Evolutionary conservation across 2,888 invertebrate species (phyloP).

Genomic region (Eupithecia vulgata): DNA sequence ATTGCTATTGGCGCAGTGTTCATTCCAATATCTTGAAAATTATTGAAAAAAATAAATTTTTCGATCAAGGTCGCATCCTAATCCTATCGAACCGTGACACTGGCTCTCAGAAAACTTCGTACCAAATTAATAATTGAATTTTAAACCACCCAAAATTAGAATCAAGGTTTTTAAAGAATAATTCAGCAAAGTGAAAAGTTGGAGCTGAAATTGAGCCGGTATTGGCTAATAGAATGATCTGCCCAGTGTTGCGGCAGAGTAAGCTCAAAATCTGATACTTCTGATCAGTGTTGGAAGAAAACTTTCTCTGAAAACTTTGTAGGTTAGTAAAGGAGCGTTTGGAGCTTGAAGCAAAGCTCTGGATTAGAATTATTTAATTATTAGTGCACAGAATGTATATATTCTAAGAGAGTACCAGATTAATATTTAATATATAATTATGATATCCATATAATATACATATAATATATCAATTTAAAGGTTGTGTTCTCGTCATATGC

Average conservation of each 20-base stretch:
- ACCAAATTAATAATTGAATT: conserved; percentile 41
- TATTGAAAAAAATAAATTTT: background rate
- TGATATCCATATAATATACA: too few species aligned
- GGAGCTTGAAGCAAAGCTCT: too few species aligned
- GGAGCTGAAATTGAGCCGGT: conserved; percentile 9
- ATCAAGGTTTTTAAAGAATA: conserved; percentile 15
- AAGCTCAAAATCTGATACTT: background rate
- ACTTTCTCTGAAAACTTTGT: background rate
- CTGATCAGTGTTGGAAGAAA: background rate
- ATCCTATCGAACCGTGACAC: conserved; percentile 26
- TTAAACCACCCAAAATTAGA: conserved; percentile 32
- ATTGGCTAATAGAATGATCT: conserved; percentile 13
- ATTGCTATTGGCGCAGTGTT: background rate
- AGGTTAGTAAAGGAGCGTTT: background rate
- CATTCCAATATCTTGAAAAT: background rate
- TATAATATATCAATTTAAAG: too few species aligned
- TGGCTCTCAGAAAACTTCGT: conserved; percentile 25
- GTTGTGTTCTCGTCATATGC: too few species aligned
- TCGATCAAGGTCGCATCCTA: conserved; percentile 5
- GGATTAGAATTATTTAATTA: too few species aligned
- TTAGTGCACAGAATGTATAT: too few species aligned
- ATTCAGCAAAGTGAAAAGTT: conserved; percentile 35
- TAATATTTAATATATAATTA: too few species aligned
- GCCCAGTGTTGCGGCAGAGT: background rate
- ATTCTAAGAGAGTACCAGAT: too few species aligned